These are phyloP conservation scores for Danaus melanippus DNA, from an alignment of 1,140 invertebrate genomes.

Conservation along the genomic window DNA sequence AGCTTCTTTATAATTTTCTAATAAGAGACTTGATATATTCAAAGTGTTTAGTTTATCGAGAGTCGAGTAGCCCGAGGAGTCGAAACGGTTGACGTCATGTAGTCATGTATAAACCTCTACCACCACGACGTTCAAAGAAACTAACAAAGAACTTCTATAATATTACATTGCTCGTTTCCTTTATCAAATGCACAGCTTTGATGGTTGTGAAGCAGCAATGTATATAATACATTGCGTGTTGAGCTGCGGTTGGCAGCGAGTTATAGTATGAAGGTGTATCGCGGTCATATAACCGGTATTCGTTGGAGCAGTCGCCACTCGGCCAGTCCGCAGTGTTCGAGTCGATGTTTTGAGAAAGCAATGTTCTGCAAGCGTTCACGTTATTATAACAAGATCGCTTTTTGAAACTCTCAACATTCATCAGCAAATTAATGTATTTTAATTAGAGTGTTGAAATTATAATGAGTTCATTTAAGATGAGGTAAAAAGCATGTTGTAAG, in stretches of 20 bases:
- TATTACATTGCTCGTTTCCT: constrained; percentile 27
- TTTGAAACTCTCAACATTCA: constrained; percentile 4
- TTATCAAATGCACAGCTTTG: background rate
- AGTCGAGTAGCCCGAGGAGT: constrained; percentile 62
- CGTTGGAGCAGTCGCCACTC: constrained; percentile 53
- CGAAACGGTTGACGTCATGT: constrained; percentile 65
- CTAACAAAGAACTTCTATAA: constrained; percentile 2
- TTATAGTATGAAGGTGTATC: constrained; percentile 47
- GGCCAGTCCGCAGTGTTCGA: constrained; percentile 40
- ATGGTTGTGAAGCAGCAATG: constrained; percentile 10
- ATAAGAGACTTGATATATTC: constrained; percentile 50
- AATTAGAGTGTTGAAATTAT: constrained; percentile 19
- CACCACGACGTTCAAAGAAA: constrained; percentile 15
- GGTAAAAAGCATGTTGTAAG: too few relatives aligned
- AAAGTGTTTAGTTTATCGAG: constrained; percentile 64
- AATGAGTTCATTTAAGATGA: background rate
- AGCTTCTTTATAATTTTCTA: constrained; percentile 51
- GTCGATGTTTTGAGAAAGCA: constrained; percentile 66
- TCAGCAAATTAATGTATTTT: too few relatives aligned
- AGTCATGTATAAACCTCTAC: constrained; percentile 53
- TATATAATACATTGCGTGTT: constrained; percentile 13
- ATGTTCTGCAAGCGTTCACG: constrained; percentile 54
- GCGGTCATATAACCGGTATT: constrained; percentile 70
- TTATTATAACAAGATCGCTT: constrained; percentile 59
- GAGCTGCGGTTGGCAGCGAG: constrained; percentile 20